Base-by-base conservation (phyloP, 2,888 invertebrate species). In the Thysanoteuthis rhombus region DNA sequence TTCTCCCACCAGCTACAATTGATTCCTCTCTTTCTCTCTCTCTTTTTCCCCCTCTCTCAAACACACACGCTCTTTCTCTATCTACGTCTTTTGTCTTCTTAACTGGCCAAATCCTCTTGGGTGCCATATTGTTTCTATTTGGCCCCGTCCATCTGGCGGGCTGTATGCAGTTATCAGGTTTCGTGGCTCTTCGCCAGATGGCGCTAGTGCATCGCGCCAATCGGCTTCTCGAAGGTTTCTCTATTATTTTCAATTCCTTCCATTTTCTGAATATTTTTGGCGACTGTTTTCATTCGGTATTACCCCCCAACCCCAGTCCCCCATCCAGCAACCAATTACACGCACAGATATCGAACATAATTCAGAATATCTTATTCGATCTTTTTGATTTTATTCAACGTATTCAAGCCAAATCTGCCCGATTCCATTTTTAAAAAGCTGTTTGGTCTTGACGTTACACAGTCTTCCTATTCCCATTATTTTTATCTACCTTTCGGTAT, bases 41-140 rank as follows among this genome's bases (percentile, higher is more conserved):
- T 75, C 10, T n/a, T 6, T 10, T 10, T 3, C 0, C n/a, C 10
- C 16, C 12, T n/a, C n/a, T 8, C 0, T n/a, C 10, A n/a, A n/a
- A n/a, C n/a, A n/a, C n/a, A n/a, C n/a, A n/a, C n/a, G n/a, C n/a
- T n/a, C n/a, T n/a, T n/a, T n/a, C n/a, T n/a, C n/a, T n/a, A n/a
- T n/a, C n/a, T 6, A 5, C 52, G 5, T 6, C 6, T 75, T 36
- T 75, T 16, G n/a, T n/a, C 16, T n/a, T 75, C 75, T n/a, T 36
- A 19, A n/a, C 16, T n/a, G 25, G 1, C 75, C 36, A 75, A 75
- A 75, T n/a, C n/a, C 75, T 75, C n/a, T n/a, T 75, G n/a, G 75
- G n/a, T 75, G 75, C 75, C 75, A 75, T 75, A n/a, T 75, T 75
- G 75, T 52, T 52, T 75, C 75, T 36, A 75, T 75, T 75, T 75